Base-by-base conservation (phyloP, 2,888 invertebrate genomes). In the Auanema sp. region DNA sequence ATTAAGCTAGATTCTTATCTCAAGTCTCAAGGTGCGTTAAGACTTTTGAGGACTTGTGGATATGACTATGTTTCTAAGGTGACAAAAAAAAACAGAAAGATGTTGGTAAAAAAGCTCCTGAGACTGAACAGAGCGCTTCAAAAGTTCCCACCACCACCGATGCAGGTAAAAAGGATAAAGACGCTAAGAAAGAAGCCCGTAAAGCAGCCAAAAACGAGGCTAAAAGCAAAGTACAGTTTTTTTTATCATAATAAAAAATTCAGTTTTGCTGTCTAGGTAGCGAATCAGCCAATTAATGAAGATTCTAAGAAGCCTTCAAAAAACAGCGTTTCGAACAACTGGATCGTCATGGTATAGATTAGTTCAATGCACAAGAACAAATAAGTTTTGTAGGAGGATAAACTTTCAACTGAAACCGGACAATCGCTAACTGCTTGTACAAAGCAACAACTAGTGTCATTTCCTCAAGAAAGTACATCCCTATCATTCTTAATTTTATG, bases 151-250 rank as follows among this genome's bases (percentile, higher is more conserved):
- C 43, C 49, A 50, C 43, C 6, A 44, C 41, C 1, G 50, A 57
- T 23, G 47, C 23, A 6, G 50, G 21, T 11, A 62, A 62, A 41
- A 62, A 50, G 23, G 62, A 63, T 21, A 66, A 63, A 33, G 59
- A 63, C 24, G 56, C 49, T 43, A 63, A 66, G 40, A 66, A 62
- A 24, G 63, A 66, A 23, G 63, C 63, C 23, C 33, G 63, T 10
- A 66, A 66, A 33, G 71, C 69, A n/a, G 71, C 71, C 3, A 71
- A 72, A 50, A 61, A 65, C 6, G 71, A 74, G 18, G 74, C 74
- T 8, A 65, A 67, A 54, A 63, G 62, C 24, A 73, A 73, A 54
- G 64, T 68, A 0, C 23, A 16, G 18, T 65, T 54, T n/a, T n/a
- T n/a, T n/a, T n/a, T n/a, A n/a, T n/a, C n/a, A n/a, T n/a, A 56